These are phyloP conservation scores for Spisula solida DNA, from an alignment of 2,888 invertebrate genomes.

Conservation along the genomic window DNA sequence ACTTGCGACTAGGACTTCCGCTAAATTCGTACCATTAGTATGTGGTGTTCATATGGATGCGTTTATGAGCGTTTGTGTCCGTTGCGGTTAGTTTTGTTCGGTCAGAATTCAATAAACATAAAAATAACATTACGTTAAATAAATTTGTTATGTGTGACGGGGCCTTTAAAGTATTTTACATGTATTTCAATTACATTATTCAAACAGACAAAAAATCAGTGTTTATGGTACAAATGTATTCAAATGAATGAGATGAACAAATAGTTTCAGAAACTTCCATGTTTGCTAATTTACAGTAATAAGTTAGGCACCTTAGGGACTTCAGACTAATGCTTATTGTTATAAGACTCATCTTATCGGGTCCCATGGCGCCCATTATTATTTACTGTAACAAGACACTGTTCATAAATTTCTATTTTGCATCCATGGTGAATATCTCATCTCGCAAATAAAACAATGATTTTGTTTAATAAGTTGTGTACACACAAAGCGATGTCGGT, in stretches of 20 bases:
- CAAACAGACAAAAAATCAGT: too few species aligned
- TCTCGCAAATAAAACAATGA: neutral
- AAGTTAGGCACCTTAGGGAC: neutral
- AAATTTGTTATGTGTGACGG: too few species aligned
- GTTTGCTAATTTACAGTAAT: conserved; percentile 3
- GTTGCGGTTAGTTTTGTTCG: too few species aligned
- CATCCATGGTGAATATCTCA: neutral
- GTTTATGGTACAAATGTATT: neutral
- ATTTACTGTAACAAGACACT: neutral
- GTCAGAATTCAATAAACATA: too few species aligned
- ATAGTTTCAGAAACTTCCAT: neutral
- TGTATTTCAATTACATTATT: too few species aligned
- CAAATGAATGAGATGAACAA: neutral
- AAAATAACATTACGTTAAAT: too few species aligned
- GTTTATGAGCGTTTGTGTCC: too few species aligned
- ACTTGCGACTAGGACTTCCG: too few species aligned
- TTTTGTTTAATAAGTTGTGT: neutral
- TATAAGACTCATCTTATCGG: neutral
- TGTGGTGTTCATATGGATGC: too few species aligned
- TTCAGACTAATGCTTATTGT: neutral
- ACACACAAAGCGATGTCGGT: too few species aligned
- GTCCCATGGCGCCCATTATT: neutral
- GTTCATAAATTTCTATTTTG: neutral
- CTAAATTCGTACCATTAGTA: too few species aligned
- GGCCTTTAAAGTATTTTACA: too few species aligned